Base-by-base conservation (phyloP, 2,888 invertebrate species). In the Xanthostigma xanthostigma region DNA sequence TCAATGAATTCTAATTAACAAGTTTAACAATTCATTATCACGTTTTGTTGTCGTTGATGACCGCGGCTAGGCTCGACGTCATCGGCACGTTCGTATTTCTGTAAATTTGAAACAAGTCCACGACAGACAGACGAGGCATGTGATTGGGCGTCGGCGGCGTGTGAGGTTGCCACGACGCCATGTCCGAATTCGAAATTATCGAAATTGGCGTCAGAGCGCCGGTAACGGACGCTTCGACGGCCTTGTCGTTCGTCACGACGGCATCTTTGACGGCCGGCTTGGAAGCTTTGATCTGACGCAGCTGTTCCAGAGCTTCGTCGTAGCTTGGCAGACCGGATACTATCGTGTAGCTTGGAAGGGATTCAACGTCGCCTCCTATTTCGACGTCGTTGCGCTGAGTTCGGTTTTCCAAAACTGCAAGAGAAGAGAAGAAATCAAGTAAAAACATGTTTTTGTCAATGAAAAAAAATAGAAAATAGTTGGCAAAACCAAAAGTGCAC, bases 301-400 rank as follows among this genome's bases (percentile, higher is more conserved):
- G 67, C 59, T 78, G 75, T 57, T 76, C 74, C 48, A 78, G 60
- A 3, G 79, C 79, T 59, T 78, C 78, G 49, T 76, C 76, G 59
- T 79, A 79, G 34, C 72, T 74, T 41, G 79, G 79, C 45, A 79
- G 62, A 5, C 79, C 79, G n/a, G 78, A 77, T 42, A 76, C 78
- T 48, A 78, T 70, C 5, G 78, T 77, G 57, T 79, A 79, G 53
- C 75, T 77, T 11, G 79, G 79, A 50, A 78, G 60, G 2, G 75
- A 74, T 54, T 75, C 76, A 4, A 62, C 63, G 49, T 74, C 74
- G 45, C 64, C 62, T 46, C 69, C 69, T 44, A 64, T 51, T 57
- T 65, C 66, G 11, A 62, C 40, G 46, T 59, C 62, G 37, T 57
- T 57, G 9, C 57, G 50, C 39, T 57, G 59, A 47, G 51, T 44